Base-by-base conservation (phyloP, 2,888 invertebrate genomes). In the Volucella inflata region DNA sequence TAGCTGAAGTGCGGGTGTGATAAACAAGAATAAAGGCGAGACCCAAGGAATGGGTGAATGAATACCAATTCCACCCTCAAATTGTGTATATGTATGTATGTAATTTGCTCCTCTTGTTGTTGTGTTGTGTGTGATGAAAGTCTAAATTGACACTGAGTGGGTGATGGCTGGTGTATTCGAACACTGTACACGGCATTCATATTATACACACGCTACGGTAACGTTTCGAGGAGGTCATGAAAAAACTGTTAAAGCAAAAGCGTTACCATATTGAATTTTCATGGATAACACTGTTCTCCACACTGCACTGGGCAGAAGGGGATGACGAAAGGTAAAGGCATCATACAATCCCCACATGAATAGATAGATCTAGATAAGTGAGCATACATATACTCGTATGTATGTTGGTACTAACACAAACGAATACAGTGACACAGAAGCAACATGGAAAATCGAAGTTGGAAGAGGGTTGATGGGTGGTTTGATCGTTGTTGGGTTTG, bases 251-350 rank as follows among this genome's bases (percentile, higher is more conserved):
- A 85, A 85, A 81, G 85, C 85, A 85, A 85, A 85, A 85, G 81
- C 85, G 85, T 85, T 80, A 81, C 81, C 85, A 81, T 85, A 85
- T 85, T 85, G 85, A 85, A 85, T 85, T 85, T 85, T 85, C 85
- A 81, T 76, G 85, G 76, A 85, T 85, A 85, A 85, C 81, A 76
- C 81, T 30, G 30, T 30, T 30, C 30, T 30, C 6, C 4, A 21
- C 21, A 21, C 21, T 21, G 21, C 4, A 21, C 3, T 21, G 21
- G 21, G 21, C 2, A 2, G 21, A 1, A 2, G 72, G 76, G 71
- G 48, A 17, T 17, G 40, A 48, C 30, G 30, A 30, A 30, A 4
- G 30, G 30, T 30, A 2, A 6, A 6, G 67, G 76, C 57, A 40
- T 55, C 55, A 72, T 51, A 68, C 80, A 80, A 77, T 81, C 76